Evolutionary conservation across 2,113 vertebrate species (phyloP), one percentile per base, ranked within the genome.

Genomic region (Labrus mixtus): DNA sequence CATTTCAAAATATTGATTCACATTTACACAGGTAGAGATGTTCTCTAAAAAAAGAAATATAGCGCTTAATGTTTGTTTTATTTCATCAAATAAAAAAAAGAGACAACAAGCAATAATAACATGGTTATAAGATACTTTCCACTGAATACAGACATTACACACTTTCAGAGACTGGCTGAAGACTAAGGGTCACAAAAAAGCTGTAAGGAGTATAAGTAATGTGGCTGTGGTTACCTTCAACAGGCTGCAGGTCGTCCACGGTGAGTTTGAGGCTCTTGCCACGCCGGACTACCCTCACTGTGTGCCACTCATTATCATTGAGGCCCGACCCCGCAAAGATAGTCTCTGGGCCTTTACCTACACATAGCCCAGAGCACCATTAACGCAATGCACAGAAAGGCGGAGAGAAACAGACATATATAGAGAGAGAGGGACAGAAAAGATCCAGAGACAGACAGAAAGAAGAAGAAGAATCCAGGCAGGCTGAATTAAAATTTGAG

Each of bases 271-370:
- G 95, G 87, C 93, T 95, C 94, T 98, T 98, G 92, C 98, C 98
- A 91, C 98, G 95, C 45, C 98, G 96, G 87, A 97, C 95, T 89
- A 99, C 98, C 91, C 97, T 96, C 84, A 99, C 97, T 25, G 98
- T 99, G 96, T 99, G 98, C 98, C 98, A 99, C 86, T 99, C 97
- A 89, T 99, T 99, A 95, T 99, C 98, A 96, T 99, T 99, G 95
- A 99, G 97, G 94, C 97, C 96, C 93, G 96, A 96, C 91, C 98
- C 98, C 80, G 97, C 97, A 96, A 98, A 99, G 96, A 99, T 98
- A 89, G 97, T 99, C 95, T 99, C 98, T 95, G 98, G 98, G 92
- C 98, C 98, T 96, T 99, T 99, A 97, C 98, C 98, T 99, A 97
- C 95, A 97, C 94, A 98, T 95, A 97, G 96, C 95, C 96, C 97